These are phyloP conservation scores for Ophraella communa DNA, from an alignment of 2,888 invertebrate species.

Conservation along the genomic window DNA sequence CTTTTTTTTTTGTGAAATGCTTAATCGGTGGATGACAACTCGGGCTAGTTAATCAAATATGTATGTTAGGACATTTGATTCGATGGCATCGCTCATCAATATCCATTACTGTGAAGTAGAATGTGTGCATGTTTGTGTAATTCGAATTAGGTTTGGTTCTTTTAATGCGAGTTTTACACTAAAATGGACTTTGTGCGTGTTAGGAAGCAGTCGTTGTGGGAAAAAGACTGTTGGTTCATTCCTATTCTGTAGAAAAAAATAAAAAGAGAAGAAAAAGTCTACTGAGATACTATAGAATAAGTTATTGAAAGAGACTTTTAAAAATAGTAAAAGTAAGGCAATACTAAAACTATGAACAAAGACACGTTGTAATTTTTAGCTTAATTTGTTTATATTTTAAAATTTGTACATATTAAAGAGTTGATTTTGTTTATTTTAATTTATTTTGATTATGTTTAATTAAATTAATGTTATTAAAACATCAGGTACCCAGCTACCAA, in stretches of 20 bases:
- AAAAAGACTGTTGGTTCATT: constrained; percentile 38
- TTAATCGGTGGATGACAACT: constrained; percentile 44
- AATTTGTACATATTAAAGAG: no score
- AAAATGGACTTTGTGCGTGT: constrained; percentile 53
- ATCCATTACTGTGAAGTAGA: constrained; percentile 48
- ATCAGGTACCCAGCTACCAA: no score
- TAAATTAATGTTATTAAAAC: no score
- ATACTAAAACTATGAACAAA: no score
- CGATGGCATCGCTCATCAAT: constrained; percentile 47
- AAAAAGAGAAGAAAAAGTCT: neutral
- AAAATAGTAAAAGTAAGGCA: no score
- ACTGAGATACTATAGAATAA: neutral
- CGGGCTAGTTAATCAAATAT: constrained; percentile 49
- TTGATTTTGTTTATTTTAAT: no score
- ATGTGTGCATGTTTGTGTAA: constrained; percentile 47
- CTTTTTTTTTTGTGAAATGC: constrained; percentile 25
- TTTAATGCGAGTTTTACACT: constrained; percentile 49
- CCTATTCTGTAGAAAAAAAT: neutral
- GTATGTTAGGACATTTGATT: constrained; percentile 43
- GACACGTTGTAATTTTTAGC: no score
- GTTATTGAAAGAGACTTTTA: neutral
- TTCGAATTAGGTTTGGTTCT: constrained; percentile 46
- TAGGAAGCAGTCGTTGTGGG: constrained; percentile 49
- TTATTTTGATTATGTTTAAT: no score
- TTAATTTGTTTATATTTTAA: no score